Base-by-base conservation (phyloP, 2,113 vertebrate species). In the Gila orcuttii region DNA sequence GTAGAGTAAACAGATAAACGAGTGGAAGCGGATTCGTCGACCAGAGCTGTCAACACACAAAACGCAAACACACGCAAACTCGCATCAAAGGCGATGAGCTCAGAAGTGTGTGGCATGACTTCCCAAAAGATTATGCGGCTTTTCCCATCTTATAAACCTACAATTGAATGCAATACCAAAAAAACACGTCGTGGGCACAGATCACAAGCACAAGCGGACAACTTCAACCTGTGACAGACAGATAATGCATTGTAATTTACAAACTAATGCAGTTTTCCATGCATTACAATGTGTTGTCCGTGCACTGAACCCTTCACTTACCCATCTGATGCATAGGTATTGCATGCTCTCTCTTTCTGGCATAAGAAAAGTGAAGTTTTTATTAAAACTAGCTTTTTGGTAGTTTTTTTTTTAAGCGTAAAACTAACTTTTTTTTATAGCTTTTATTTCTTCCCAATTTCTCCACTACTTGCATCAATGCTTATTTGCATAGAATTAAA, bases 1-100 rank as follows among this genome's bases (percentile, higher is more conserved):
- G 64, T 21, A 28, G 28, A 36, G 77, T 74, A 79, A 80, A 80
- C 39, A 81, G 78, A 86, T 50, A 36, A 81, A 81, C 78, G 64
- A 71, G 55, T 31, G 77, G 62, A 47, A 17, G 57, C 23, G 19
- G 60, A 62, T 66, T 68, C 42, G 17, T 15, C 60, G 50, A 50
- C n/a, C 42, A 68, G 42, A 82, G 28, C 79, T 82, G 79, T 82
- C 62, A 50, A 23, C 52, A 73, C 66, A 55, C 33, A 45, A 6
- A 31, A n/a, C 23, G 2, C 8, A 62, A 47, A 78, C 33, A 45
- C 47, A 9, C 59, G 4, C 5, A 66, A 33, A 79, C 25, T 57
- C 52, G 13, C 83, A 57, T 74, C n/a, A 47, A 10, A 82, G 57
- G 12, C 47, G 23, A 86, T 64, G 79, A 79, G 77, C 55, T 79